Conservation (phyloP, 2,113 vertebrate species). For the Paramormyrops kingsleyae region DNA sequence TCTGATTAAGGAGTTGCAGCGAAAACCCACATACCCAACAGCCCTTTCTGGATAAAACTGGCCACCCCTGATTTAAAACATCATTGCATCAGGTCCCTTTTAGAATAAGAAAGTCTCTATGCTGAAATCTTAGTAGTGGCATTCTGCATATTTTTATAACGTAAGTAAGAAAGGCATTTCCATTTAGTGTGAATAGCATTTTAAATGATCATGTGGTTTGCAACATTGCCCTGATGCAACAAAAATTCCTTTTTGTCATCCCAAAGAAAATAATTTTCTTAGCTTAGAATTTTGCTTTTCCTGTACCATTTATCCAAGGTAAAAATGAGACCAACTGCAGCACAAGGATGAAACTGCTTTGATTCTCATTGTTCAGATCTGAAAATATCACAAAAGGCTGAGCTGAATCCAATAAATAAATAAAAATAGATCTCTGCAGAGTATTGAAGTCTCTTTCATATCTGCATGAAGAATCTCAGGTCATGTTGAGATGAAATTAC, state of each 20-base stretch:
- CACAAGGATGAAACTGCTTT: neutral
- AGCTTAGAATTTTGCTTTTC: neutral
- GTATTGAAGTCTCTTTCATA: neutral
- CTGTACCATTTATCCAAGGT: neutral
- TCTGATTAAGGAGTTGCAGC: no score
- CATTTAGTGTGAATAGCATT: neutral
- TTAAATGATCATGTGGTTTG: neutral
- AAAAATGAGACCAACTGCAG: neutral
- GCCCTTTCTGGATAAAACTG: no score
- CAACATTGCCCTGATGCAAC: neutral
- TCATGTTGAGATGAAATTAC: neutral
- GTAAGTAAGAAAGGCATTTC: neutral
- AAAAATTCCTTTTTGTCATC: neutral
- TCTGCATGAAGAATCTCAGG: neutral
- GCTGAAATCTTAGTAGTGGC: neutral
- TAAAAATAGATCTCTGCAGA: neutral
- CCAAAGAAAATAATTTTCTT: neutral
- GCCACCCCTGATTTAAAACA: no score
- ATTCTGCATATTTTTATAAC: neutral
- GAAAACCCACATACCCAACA: no score
- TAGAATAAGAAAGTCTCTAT: neutral
- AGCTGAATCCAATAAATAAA: neutral
- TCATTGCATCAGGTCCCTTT: neutral
- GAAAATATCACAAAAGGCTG: neutral
- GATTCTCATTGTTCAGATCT: neutral